Percentiles rank a stretch among this genome's conserved stretches.
Conservation (phyloP, 2,113 vertebrate species). For the Onychostoma macrolepis region DNA sequence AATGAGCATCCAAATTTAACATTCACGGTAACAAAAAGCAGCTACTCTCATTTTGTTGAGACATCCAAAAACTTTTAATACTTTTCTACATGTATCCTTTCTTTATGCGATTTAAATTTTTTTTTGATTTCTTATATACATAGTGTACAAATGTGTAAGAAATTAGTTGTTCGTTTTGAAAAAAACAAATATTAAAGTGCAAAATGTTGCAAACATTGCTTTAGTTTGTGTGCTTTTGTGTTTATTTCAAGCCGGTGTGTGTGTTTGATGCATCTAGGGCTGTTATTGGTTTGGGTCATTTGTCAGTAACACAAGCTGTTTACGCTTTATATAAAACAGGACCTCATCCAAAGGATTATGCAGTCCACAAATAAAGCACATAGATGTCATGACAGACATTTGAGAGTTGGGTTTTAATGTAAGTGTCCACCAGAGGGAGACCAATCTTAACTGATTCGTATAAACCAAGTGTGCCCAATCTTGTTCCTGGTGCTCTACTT, state of each 20-base stretch:
- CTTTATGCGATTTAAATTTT: slow-evolving; percentile 73
- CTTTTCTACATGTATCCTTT: slow-evolving; percentile 79
- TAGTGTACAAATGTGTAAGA: slow-evolving; percentile 78
- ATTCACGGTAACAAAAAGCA: slow-evolving; percentile 69
- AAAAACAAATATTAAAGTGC: slow-evolving; percentile 78
- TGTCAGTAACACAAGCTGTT: background rate
- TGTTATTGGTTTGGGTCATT: background rate
- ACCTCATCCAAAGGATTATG: background rate
- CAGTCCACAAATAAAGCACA: background rate
- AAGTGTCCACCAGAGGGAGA: slow-evolving; percentile 8
- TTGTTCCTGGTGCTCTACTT: background rate
- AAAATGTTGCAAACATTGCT: slow-evolving; percentile 74
- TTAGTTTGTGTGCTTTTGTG: slow-evolving; percentile 50
- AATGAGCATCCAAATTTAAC: slow-evolving; percentile 67
- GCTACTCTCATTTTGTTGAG: slow-evolving; percentile 71
- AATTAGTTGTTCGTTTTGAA: slow-evolving; percentile 78
- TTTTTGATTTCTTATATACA: slow-evolving; percentile 75
- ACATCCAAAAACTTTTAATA: slow-evolving; percentile 77
- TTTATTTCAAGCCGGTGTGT: background rate
- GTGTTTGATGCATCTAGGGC: background rate
- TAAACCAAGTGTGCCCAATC: too few species aligned
- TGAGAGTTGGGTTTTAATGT: background rate
- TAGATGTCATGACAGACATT: background rate
- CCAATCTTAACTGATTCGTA: background rate
- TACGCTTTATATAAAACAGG: background rate